phyloP scores from a whole-genome alignment of 2,888 invertebrate genomes.

The Arrhopalites spinosus region DNA sequence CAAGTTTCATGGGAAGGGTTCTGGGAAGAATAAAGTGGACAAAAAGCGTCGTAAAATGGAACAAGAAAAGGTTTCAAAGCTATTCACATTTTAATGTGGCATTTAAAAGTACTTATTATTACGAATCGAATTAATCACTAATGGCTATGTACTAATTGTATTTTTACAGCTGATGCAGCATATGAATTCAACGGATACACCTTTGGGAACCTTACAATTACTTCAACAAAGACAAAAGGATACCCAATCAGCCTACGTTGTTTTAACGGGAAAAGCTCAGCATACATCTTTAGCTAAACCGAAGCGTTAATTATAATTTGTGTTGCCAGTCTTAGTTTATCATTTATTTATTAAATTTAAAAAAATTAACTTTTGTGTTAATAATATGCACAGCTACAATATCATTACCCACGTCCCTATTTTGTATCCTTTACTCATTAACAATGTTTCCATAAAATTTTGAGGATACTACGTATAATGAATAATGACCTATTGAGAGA shows the following conservation, averaged over 20 bases:
- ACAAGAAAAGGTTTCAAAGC: constrained; percentile 77
- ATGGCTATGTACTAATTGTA: constrained; percentile 47
- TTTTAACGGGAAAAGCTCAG: constrained; percentile 80
- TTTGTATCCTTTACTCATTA: no score
- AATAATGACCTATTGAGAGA: no score
- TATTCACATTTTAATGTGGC: background rate
- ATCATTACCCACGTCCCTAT: no score
- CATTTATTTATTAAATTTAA: background rate
- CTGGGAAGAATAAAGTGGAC: constrained; percentile 97
- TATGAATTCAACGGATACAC: constrained; percentile 98
- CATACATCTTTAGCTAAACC: constrained; percentile 47
- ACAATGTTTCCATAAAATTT: no score
- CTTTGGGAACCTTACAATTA: constrained; percentile 90
- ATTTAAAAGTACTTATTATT: background rate
- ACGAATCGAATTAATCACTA: background rate
- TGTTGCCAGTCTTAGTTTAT: background rate
- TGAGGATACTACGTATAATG: no score
- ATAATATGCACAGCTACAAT: no score
- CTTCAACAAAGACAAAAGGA: constrained; percentile 94
- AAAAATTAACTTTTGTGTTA: background rate
- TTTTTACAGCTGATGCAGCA: constrained; percentile 81
- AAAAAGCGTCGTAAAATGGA: constrained; percentile 92
- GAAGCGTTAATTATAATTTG: background rate
- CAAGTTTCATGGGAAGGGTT: constrained; percentile 99
- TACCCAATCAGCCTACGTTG: constrained; percentile 88